phyloP scores from a whole-genome alignment of 92 coral and sea anemone genomes.

The Epizoanthus stellaris region DNA sequence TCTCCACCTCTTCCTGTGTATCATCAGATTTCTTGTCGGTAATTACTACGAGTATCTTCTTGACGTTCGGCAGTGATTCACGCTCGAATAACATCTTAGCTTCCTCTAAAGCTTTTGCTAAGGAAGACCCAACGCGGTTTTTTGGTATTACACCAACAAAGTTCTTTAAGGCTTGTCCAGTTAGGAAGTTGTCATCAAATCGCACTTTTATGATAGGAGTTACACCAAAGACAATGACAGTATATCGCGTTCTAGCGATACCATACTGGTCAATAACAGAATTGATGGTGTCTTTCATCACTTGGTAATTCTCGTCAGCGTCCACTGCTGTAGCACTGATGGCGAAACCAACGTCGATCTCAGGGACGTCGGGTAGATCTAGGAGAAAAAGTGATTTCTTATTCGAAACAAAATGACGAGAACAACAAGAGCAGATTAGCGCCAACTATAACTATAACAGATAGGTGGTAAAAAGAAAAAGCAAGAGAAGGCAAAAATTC shows the following conservation, averaged over 20 bases:
- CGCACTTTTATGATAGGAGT: conserved; percentile 49
- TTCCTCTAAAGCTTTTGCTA: conserved; percentile 52
- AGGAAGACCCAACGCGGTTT: conserved; percentile 24
- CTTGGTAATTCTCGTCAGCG: conserved; percentile 68
- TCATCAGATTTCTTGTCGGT: conserved; percentile 43
- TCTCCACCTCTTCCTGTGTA: conserved; percentile 25
- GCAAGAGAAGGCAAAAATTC: too few species aligned
- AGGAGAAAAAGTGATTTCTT: not conserved
- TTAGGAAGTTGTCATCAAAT: conserved; percentile 52
- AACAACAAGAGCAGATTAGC: too few species aligned
- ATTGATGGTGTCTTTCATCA: conserved; percentile 69
- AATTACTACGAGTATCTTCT: conserved; percentile 59
- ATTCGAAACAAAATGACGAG: not conserved
- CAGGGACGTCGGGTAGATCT: conserved; percentile 37
- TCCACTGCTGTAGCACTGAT: conserved; percentile 81
- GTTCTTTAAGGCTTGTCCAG: conserved; percentile 36
- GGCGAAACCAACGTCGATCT: conserved; percentile 74
- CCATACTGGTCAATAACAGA: conserved; percentile 71
- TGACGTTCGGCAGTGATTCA: conserved; percentile 63
- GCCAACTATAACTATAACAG: too few species aligned
- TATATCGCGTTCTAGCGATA: conserved; percentile 69
- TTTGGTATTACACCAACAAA: conserved; percentile 47
- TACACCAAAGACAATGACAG: conserved; percentile 72
- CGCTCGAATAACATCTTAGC: conserved; percentile 55
- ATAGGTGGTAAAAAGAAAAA: too few species aligned